Base-by-base conservation (phyloP, 1,140 invertebrate species). In the Limonius californicus region DNA sequence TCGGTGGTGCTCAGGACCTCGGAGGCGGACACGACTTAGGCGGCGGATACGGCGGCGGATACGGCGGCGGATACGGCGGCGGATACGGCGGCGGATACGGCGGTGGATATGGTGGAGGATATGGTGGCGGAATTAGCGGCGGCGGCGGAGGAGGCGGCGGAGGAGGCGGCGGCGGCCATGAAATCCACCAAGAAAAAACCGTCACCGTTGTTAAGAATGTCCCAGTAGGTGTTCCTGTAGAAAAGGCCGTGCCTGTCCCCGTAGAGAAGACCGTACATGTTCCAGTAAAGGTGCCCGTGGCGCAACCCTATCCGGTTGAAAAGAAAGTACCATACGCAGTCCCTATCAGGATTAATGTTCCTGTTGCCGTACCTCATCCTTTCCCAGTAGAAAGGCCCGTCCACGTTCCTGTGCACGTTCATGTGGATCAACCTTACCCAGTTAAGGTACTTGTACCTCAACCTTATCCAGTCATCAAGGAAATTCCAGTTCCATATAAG, bases 201-300 rank as follows among this genome's bases (percentile, higher is more conserved):
- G 78, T 90, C 64, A 90, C 88, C 14, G 79, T 90, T 9, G 82
- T 87, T 35, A 90, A 91, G 76, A 89, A 89, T 70, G 83, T 87
- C 15, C 65, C 71, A 19, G 66, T 62, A 45, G 74, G 74, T 7
- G 73, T 72, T 39, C 72, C 76, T 8, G 72, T 78, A 16, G 74
- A 74, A 27, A 78, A 74, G 57, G 69, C 70, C 54, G 65, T 76
- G n/a, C 79, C 66, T 16, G 69, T 69, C 12, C 73, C 68, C 4
- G 72, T 68, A 0, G 84, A 85, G 65, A 88, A 88, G 70, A 83
- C 83, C 65, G 80, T 89, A 2, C 86, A 82, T 11, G 78, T 80
- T 39, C 87, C 81, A 55, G 82, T 85, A 27, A 83, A 84, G 67
- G 82, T 84, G 42, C 73, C 59, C 15, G 68, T 73, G n/a, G 74